Evolutionary conservation across 2,888 invertebrate genomes (phyloP).

Genomic region (Silvanus unidentatus): DNA sequence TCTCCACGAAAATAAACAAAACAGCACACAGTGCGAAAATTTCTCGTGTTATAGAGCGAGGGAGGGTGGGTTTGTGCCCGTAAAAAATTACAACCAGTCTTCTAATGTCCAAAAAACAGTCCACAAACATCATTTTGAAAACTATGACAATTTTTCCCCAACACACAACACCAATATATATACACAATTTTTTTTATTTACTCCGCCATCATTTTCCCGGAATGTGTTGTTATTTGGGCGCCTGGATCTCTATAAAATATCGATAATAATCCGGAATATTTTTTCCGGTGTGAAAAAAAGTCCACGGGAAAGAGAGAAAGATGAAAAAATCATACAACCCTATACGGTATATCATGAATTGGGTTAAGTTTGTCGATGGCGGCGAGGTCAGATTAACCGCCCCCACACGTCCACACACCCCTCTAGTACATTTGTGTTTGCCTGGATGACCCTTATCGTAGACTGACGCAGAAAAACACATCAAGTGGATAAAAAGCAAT

Average conservation of each 20-base stretch:
- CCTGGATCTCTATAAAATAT: neutral
- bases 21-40: no score
- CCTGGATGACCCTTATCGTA: conserved; percentile 39
- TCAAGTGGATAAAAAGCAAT: conserved; percentile 41
- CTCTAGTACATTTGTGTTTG: conserved; percentile 24
- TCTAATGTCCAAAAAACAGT: no score
- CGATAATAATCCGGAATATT: conserved; percentile 1
- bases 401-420: conserved; percentile 10
- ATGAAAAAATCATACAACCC: conserved; percentile 1
- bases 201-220: no score
- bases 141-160: no score
- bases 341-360: conserved; percentile 18
- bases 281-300: conserved; percentile 12
- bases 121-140: no score
- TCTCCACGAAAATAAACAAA: no score
- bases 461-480: conserved; percentile 39
- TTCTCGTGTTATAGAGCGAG: no score
- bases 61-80: no score
- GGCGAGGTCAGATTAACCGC: conserved; percentile 27
- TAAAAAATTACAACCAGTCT: no score
- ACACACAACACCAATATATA: no score
- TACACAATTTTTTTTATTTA: no score
- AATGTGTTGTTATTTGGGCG: conserved; percentile 1
- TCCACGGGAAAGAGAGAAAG: no score
- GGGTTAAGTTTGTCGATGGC: conserved; percentile 26